Evolutionary conservation across 2,797 vertebrate species (phyloP).

Genomic region (Helostoma temminkii): DNA sequence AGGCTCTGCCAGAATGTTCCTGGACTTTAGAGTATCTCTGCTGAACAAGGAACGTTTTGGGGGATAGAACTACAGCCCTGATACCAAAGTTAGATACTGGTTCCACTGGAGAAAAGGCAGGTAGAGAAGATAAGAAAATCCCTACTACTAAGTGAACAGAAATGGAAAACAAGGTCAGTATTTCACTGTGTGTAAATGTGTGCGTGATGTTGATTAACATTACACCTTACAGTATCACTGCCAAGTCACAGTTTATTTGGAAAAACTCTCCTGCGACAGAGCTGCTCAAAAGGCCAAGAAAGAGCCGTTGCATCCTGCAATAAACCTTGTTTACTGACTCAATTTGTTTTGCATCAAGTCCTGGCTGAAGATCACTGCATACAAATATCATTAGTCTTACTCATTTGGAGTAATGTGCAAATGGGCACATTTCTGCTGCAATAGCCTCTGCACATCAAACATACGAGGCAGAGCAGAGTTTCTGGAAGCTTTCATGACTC

Average conservation of each 20-base stretch:
- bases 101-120: too few relatives aligned
- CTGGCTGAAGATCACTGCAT: neutral
- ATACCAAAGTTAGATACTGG: too few relatives aligned
- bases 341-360: neutral
- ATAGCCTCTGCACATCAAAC: neutral
- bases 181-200: neutral
- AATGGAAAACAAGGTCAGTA: neutral
- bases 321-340: slow-evolving; percentile 1
- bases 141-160: neutral
- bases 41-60: too few relatives aligned
- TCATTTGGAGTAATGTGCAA: neutral
- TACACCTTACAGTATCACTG: slow-evolving; percentile 1
- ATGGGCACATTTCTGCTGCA: neutral
- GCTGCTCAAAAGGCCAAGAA: slow-evolving; percentile 5
- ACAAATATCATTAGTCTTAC: neutral
- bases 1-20: too few relatives aligned
- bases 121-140: too few relatives aligned
- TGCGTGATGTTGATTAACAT: neutral
- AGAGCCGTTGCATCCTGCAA: neutral
- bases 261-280: slow-evolving; percentile 4
- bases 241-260: slow-evolving; percentile 2
- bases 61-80: too few relatives aligned
- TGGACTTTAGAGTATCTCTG: too few relatives aligned
- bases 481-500: slow-evolving; percentile 1
- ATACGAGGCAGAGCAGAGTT: neutral